Evolutionary conservation across 2,113 vertebrate species (phyloP).

Genomic region (Hippopotamus amphibius): DNA sequence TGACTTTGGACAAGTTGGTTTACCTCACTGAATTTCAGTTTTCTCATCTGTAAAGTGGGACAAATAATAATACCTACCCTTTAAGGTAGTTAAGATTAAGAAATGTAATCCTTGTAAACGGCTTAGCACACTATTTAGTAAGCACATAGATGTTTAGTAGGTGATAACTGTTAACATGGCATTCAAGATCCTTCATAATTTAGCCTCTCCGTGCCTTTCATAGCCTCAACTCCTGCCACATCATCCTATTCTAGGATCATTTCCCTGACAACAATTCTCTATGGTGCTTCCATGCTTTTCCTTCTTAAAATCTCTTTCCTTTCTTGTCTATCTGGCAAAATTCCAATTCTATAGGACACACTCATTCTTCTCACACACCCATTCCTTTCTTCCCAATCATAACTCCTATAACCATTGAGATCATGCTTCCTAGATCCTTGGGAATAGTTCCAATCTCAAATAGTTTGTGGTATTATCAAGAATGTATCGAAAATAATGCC

Average conservation of each 20-base stretch:
- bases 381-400: background rate
- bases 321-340: slow-evolving; percentile 20
- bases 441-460: slow-evolving; percentile 38
- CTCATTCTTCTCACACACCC: background rate
- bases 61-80: background rate
- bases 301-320: slow-evolving; percentile 27
- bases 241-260: slow-evolving; percentile 1
- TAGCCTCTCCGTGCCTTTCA: slow-evolving; percentile 13
- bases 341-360: background rate
- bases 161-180: background rate
- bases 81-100: slow-evolving; percentile 43
- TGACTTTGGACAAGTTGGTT: background rate
- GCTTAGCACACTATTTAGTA: background rate
- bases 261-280: background rate
- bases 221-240: background rate
- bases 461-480: slow-evolving; percentile 12
- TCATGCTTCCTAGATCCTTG: background rate
- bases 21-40: background rate
- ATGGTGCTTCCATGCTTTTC: background rate
- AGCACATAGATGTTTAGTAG: background rate
- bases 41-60: slow-evolving; percentile 16
- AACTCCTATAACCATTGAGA: background rate
- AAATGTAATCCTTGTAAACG: background rate
- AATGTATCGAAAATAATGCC: background rate
- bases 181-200: slow-evolving; percentile 21